phyloP scores from a whole-genome alignment of 2,888 invertebrate species.

The Ceramica pisi region DNA sequence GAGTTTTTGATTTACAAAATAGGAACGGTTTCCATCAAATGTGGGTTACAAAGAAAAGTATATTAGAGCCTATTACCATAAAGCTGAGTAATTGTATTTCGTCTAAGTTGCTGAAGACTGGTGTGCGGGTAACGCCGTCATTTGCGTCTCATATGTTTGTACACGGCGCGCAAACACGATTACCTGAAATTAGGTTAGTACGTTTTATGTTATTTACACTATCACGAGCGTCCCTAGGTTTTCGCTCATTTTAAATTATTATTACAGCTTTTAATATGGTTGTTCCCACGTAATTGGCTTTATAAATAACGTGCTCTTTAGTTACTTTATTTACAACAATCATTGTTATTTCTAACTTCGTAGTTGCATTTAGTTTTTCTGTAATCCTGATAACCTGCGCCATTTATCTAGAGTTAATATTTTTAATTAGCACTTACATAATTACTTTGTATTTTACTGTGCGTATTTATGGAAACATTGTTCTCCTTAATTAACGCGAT shows the following conservation, averaged over 20 bases:
- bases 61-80: conserved; percentile 56
- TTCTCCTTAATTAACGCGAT: conserved; percentile 25
- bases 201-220: conserved; percentile 84
- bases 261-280: conserved; percentile 57
- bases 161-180: conserved; percentile 85
- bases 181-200: conserved; percentile 88
- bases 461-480: neutral
- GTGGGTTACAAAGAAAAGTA: conserved; percentile 33
- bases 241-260: conserved; percentile 61
- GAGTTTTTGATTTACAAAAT: neutral
- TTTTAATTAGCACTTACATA: neutral
- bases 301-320: conserved; percentile 30
- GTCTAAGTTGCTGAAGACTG: conserved; percentile 65
- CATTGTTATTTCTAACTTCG: neutral
- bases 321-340: neutral
- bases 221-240: conserved; percentile 55
- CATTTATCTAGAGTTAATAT: neutral
- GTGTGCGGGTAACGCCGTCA: conserved; percentile 77
- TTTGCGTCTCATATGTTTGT: conserved; percentile 85
- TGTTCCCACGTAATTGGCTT: conserved; percentile 47
- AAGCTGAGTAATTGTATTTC: conserved; percentile 65
- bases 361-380: neutral
- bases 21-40: neutral
- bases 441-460: neutral
- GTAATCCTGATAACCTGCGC: neutral